Evolutionary conservation across 2,888 invertebrate species (phyloP), one percentile per base, ranked within the genome.

Genomic region (Lithodes maja): DNA sequence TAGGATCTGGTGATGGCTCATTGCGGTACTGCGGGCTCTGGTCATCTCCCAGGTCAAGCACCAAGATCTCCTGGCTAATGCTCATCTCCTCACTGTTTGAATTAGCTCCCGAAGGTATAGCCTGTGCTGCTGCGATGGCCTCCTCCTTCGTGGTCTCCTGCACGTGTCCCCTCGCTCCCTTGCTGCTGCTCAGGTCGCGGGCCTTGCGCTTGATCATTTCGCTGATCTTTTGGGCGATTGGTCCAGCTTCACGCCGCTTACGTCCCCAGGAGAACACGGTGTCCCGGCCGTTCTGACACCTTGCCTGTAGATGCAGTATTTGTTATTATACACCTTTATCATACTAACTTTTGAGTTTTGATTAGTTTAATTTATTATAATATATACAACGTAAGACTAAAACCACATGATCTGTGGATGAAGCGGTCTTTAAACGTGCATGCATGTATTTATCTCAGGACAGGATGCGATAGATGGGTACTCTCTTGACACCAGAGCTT

Each of bases 41-140:
- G 74, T 98, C 98, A 94, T 98, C 98, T 83, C 98, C 98, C 93
- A 98, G 97, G 95, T 98, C 98, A 92, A 98, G 94, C 1, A 98
- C 98, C 50, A 98, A 95, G 93, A 98, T 98, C 94, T 98, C 98
- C 94, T 98, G 98, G 77, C 98, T 98, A 91, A 98, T 95, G 92
- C 98, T 98, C 97, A 98, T 98, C 93, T 97, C 97, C 92, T 97
- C 97, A 87, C 96, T 96, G 61, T 77, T 71, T 7, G 83, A 9
- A 3, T 79, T 53, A 12, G 83, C 0, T 1, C 83, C 55, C 3
- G 53, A 54, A 53, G 79, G 75, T 15, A 83, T 52, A 7, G 90
- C 74, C 2, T 71, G n/a, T n/a, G 71, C 71, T n/a, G 71, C 71
- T 12, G 71, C 71, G 1, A 71, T 86, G 74, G 91, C 91, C 55